Conservation (phyloP, 1,140 invertebrate species). For the Anastrepha ludens region DNA sequence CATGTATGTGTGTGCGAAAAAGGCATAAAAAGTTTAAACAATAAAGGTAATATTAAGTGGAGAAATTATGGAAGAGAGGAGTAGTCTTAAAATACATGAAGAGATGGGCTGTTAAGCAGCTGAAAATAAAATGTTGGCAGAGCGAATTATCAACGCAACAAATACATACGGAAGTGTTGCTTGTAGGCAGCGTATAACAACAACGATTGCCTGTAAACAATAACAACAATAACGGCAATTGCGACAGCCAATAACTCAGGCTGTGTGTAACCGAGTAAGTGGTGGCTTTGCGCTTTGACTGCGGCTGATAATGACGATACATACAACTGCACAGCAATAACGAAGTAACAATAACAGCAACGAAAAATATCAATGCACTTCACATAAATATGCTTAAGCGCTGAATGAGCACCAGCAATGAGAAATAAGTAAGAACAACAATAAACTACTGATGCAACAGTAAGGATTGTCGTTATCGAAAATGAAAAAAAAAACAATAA, state of each 20-base stretch:
- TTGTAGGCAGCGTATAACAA: background rate
- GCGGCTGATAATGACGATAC: background rate
- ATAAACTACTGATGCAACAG: background rate
- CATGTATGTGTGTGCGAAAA: background rate
- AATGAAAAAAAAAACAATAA: background rate
- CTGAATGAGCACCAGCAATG: no score
- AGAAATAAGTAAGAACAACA: background rate
- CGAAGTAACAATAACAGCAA: no score
- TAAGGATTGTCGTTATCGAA: no score
- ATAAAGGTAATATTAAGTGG: constrained; percentile 34
- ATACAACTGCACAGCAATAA: background rate
- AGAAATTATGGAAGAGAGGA: background rate
- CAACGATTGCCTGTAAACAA: background rate
- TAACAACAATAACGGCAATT: background rate
- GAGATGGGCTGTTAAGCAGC: constrained; percentile 36
- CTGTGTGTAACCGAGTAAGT: background rate
- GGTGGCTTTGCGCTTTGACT: background rate
- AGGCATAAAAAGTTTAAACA: background rate
- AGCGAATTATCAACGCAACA: background rate
- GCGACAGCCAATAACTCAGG: background rate
- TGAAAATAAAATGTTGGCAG: constrained; percentile 23
- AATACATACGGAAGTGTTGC: background rate
- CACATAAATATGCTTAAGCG: no score
- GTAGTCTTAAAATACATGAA: background rate
- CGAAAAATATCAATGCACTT: no score